Evolutionary conservation across 2,888 invertebrate species (phyloP), one percentile per base, ranked within the genome.

Genomic region (Synergus laeviventris): DNA sequence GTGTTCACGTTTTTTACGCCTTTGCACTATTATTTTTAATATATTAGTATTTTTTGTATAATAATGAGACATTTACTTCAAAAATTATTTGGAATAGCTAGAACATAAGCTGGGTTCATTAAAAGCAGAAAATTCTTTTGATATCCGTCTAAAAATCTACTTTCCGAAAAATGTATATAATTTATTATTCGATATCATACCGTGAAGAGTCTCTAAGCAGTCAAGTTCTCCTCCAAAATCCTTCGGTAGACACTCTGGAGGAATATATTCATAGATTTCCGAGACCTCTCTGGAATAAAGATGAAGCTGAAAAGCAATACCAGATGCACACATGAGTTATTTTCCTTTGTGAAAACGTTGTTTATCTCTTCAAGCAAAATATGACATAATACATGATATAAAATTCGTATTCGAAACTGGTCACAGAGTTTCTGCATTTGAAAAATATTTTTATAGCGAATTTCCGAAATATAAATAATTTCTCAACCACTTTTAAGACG

Each of bases 221-320:
- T 87, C 88, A 1, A 94, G 89, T 16, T 93, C 92, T 0, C 95
- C 95, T 0, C 94, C 94, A 84, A 92, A 93, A 88, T 94, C 93
- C 0, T 92, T 91, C 0, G 94, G 94, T 1, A 95, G 86, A 66
- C 92, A 92, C 1, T 92, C 92, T 62, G 92, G 92, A 0, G 94
- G 93, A 60, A 94, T 91, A 18, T 92, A 90, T 0, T 93, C 92
- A 79, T 92, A 87, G 78, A 89, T 74, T 54, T 93, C 92, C 77
- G 93, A 89, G 60, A 94, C 91, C 38, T 93, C 92, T 59, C 91
- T 92, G 77, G 92, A 91, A 89, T 94, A 93, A 86, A 94, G 92
- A 89, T 94, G 93, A 56, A 95, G 89, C 94, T 95, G 91, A 56
- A 91, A 61, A 81, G 45, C 79, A 79, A 81, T 73, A 70, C 49